phyloP scores from a whole-genome alignment of 2,797 vertebrate genomes.

The Syngnathus rostellatus region DNA sequence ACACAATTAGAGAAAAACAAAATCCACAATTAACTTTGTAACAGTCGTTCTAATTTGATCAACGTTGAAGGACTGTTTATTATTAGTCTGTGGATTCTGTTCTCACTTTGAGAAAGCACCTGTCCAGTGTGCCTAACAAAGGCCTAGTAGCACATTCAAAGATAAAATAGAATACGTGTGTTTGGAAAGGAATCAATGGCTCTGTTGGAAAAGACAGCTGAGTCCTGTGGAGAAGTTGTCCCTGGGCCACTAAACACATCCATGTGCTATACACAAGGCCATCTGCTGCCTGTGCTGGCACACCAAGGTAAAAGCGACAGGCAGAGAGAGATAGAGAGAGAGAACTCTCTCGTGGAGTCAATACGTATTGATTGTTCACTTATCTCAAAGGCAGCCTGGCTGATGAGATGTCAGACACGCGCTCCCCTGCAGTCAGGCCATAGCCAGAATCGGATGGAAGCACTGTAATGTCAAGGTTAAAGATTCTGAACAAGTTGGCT shows the following conservation, averaged over 20 bases:
- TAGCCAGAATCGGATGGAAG: slow-evolving; percentile 6
- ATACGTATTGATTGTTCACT: slow-evolving; percentile 57
- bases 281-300: slow-evolving; percentile 41
- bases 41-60: too few relatives aligned
- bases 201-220: slow-evolving; percentile 45
- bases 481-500: background rate
- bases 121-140: background rate
- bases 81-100: background rate
- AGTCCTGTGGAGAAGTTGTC: slow-evolving; percentile 44
- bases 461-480: slow-evolving; percentile 8
- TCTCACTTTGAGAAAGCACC: background rate
- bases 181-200: slow-evolving; percentile 37
- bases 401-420: slow-evolving; percentile 45
- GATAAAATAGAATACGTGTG: slow-evolving; percentile 12
- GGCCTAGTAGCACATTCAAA: background rate
- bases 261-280: slow-evolving; percentile 24
- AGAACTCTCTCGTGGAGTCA: slow-evolving; percentile 43
- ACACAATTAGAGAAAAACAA: background rate
- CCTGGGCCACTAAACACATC: slow-evolving; percentile 51
- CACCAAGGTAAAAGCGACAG: slow-evolving; percentile 13
- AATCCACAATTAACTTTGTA: background rate
- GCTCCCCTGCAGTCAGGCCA: slow-evolving; percentile 23
- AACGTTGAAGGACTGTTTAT: background rate
- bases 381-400: slow-evolving; percentile 46
- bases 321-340: background rate